Base-by-base conservation (phyloP, 2,797 vertebrate genomes). In the Natrix natrix region DNA sequence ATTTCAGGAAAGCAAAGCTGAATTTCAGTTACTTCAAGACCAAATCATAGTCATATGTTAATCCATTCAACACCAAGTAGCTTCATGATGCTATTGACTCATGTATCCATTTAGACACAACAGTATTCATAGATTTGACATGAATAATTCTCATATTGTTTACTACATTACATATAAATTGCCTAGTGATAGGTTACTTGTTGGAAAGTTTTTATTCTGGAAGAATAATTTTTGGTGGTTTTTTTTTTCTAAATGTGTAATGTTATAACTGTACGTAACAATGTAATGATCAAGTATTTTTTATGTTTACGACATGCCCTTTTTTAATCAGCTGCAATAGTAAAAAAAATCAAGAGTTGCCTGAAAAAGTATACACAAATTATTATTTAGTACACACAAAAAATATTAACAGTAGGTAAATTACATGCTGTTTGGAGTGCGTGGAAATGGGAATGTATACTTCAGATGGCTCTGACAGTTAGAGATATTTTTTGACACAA, bases 371-470 rank as follows among this genome's bases (percentile, higher is more conserved):
- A 66, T 54, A 63, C 20, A 26, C 6, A 60, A 8, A 66, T 52
- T 17, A 52, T 1, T 28, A 28, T 3, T 8, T 43, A 86, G 59
- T n/a, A 55, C 56, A 20, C 24, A 89, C 32, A 57, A 22, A 89
- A 63, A 54, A 20, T 86, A 86, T 88, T 91, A 61, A 61, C 24
- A 93, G 8, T 86, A 43, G 74, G 37, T 91, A 89, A 91, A 66
- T n/a, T 6, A 20, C 61, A 83, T 66, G 59, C n/a, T 89, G 12
- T 22, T 43, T 48, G 13, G 5, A 14, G 48, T 8, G n/a, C 1
- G 26, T 55, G 16, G 43, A 20, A 83, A 83, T 83, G 43, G 32
- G 20, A 57, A 16, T 37, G 10, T 52, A 55, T 66, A 48, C n/a
- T 90, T 90, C 59, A 86, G 54, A 63, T n/a, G n/a, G 37, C 24